Evolutionary conservation across 2,797 vertebrate genomes (phyloP).

Genomic region (Furcifer pardalis): DNA sequence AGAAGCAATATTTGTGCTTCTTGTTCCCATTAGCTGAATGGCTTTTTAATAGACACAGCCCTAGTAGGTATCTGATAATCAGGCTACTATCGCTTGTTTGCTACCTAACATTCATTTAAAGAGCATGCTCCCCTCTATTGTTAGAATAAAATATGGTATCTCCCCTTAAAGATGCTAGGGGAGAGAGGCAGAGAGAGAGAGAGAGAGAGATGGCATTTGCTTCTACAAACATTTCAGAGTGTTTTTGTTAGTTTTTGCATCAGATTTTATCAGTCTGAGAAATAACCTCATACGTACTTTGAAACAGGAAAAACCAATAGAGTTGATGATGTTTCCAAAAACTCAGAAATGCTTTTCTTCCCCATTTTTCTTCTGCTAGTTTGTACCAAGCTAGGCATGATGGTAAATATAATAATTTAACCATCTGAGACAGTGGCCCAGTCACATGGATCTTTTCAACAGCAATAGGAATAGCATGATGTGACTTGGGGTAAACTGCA

Average conservation of each 20-base stretch:
- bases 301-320: neutral
- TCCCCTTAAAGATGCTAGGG: slow-evolving; percentile 18
- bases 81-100: slow-evolving; percentile 50
- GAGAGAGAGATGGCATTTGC: slow-evolving; percentile 8
- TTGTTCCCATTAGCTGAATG: slow-evolving; percentile 63
- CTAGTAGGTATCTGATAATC: slow-evolving; percentile 59
- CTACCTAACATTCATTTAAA: slow-evolving; percentile 62
- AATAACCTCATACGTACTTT: slow-evolving; percentile 1
- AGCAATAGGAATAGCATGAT: neutral
- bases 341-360: neutral
- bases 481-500: neutral
- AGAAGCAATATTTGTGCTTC: slow-evolving; percentile 46
- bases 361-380: neutral
- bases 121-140: slow-evolving; percentile 41
- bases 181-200: neutral
- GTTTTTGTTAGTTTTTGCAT: slow-evolving; percentile 1
- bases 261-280: slow-evolving; percentile 19
- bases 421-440: too few species aligned
- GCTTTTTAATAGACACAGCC: slow-evolving; percentile 64
- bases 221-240: neutral
- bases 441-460: neutral
- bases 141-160: slow-evolving; percentile 33
- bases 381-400: neutral
- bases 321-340: neutral
- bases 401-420: neutral